A percentile compares a stretch with the other conserved stretches of the same genome.
phyloP scores from a whole-genome alignment of 1,140 invertebrate genomes.

The Tetragonula clypearis region DNA sequence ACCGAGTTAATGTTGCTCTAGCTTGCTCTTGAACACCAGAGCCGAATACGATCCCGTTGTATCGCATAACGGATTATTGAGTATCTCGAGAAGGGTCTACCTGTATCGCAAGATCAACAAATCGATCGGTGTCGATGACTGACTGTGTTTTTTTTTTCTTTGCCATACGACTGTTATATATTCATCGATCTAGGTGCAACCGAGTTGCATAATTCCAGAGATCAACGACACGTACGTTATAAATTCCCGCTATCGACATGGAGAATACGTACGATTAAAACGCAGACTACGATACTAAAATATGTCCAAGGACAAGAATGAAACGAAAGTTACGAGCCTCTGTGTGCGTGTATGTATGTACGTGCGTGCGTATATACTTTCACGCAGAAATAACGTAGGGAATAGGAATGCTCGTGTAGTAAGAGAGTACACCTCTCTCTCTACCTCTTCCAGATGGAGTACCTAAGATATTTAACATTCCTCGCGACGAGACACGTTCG shows the following conservation, averaged over 20 bases:
- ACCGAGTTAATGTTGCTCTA: too few species aligned
- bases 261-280: background rate
- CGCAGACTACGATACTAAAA: background rate
- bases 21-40: background rate
- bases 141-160: background rate
- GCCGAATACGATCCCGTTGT: conserved; percentile 48
- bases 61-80: conserved; percentile 48
- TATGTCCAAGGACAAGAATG: background rate
- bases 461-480: conserved; percentile 41
- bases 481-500: conserved; percentile 23
- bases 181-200: background rate
- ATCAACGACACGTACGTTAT: background rate
- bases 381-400: background rate
- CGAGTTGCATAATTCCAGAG: background rate
- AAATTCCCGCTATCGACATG: background rate
- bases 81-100: conserved; percentile 43
- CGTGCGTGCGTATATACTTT: background rate
- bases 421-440: background rate
- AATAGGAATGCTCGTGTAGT: conserved; percentile 21
- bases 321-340: background rate
- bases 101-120: conserved; percentile 26
- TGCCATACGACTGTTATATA: background rate
- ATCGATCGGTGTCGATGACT: conserved; percentile 44
- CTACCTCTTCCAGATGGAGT: background rate
- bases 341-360: background rate